These are phyloP conservation scores for Apogon talboti DNA, from an alignment of 2,797 vertebrate species.

Conservation along the genomic window DNA sequence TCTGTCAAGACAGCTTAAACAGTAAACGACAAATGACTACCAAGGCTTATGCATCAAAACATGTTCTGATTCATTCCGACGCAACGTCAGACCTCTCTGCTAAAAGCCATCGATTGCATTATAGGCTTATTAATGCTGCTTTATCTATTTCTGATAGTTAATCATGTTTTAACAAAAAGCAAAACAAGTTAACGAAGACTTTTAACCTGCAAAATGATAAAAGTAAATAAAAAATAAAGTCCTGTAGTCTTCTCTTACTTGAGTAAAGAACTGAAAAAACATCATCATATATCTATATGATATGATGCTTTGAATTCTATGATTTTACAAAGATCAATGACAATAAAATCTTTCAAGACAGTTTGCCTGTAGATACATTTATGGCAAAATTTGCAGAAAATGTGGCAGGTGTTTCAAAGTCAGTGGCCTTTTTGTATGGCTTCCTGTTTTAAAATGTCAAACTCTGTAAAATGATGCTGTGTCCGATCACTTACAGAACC, in stretches of 20 bases:
- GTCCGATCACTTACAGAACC: constrained; percentile 15
- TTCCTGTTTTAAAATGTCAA: constrained; percentile 23
- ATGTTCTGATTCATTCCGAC: too few relatives aligned
- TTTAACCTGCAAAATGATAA: constrained; percentile 17
- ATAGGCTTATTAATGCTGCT: constrained; percentile 32
- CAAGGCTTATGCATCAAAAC: background rate
- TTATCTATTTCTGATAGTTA: constrained; percentile 27
- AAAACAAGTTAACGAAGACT: constrained; percentile 8
- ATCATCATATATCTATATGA: constrained; percentile 3
- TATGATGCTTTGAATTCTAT: background rate
- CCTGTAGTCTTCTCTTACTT: background rate
- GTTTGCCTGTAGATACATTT: background rate
- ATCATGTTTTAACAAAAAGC: constrained; percentile 9
- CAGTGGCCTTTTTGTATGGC: constrained; percentile 9
- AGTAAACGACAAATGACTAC: background rate
- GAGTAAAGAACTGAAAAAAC: background rate
- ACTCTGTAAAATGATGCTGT: background rate
- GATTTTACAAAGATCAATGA: constrained; percentile 8
- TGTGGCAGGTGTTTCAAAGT: background rate
- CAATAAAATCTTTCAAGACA: background rate
- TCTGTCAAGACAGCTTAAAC: constrained; percentile 33
- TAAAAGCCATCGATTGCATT: constrained; percentile 1
- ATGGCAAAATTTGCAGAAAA: constrained; percentile 24
- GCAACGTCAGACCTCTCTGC: background rate
- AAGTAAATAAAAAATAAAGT: background rate